Evolutionary conservation across 2,797 vertebrate genomes (phyloP).

Genomic region (Dallia pectoralis): DNA sequence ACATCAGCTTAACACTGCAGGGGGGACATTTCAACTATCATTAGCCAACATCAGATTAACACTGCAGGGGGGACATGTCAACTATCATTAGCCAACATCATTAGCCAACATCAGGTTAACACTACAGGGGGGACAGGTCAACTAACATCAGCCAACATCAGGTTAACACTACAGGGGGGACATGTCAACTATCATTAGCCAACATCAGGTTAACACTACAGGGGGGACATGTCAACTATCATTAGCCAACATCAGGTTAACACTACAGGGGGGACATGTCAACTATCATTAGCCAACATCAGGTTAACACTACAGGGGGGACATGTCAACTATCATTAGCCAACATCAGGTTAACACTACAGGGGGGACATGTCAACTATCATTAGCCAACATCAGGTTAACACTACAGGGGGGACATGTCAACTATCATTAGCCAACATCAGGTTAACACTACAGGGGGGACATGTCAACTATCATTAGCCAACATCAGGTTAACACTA

Average conservation of each 20-base stretch:
- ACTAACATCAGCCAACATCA: slow-evolving; percentile 47
- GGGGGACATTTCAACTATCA: neutral
- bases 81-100: too few species aligned
- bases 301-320: slow-evolving; percentile 83
- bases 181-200: too few species aligned
- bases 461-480: too few species aligned
- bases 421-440: too few species aligned
- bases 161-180: slow-evolving; percentile 81
- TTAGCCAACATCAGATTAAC: slow-evolving; percentile 76
- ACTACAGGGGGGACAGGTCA: slow-evolving; percentile 63
- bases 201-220: slow-evolving; percentile 83
- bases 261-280: slow-evolving; percentile 67
- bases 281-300: slow-evolving; percentile 5
- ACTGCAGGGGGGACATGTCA: slow-evolving; percentile 63
- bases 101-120: slow-evolving; percentile 86
- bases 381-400: slow-evolving; percentile 71
- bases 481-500: slow-evolving; percentile 83
- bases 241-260: slow-evolving; percentile 74
- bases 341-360: slow-evolving; percentile 83
- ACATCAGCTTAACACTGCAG: slow-evolving; percentile 83
- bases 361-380: neutral
- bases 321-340: too few species aligned
- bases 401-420: slow-evolving; percentile 72
- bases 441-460: slow-evolving; percentile 83
- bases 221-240: neutral